Percentiles rank a stretch among this genome's conserved stretches.
Evolutionary conservation across 2,113 vertebrate species (phyloP).

Genomic region (Sitta europaea): DNA sequence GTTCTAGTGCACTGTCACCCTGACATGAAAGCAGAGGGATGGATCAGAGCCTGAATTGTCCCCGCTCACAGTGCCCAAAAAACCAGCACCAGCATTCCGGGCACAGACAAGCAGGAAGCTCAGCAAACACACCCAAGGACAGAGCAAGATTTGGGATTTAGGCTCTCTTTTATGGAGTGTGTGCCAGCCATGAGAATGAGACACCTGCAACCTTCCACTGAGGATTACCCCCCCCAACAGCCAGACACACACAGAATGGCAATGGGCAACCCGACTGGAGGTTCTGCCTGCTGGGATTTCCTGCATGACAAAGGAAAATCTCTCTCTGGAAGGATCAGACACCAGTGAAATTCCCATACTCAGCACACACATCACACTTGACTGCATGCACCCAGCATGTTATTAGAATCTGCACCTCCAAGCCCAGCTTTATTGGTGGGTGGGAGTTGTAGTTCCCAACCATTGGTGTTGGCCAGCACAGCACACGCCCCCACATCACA

Average conservation of each 20-base stretch:
- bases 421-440: neutral
- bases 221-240: neutral
- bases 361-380: too few relatives aligned
- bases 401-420: neutral
- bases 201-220: neutral
- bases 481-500: neutral
- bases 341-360: neutral
- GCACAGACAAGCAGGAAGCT: neutral
- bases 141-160: neutral
- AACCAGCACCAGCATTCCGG: neutral
- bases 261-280: rapidly evolving
- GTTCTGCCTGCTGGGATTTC: too few relatives aligned
- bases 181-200: neutral
- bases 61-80: rapidly evolving
- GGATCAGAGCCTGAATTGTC: neutral
- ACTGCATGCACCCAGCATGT: rapidly evolving
- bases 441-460: neutral
- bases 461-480: neutral
- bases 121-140: rapidly evolving
- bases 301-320: too few relatives aligned
- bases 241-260: rapidly evolving
- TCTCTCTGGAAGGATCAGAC: neutral
- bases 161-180: neutral
- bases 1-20: neutral
- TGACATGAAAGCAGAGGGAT: neutral